Evolutionary conservation across 1,140 invertebrate genomes (phyloP).

Genomic region (Aphaenogaster ashmeadi): DNA sequence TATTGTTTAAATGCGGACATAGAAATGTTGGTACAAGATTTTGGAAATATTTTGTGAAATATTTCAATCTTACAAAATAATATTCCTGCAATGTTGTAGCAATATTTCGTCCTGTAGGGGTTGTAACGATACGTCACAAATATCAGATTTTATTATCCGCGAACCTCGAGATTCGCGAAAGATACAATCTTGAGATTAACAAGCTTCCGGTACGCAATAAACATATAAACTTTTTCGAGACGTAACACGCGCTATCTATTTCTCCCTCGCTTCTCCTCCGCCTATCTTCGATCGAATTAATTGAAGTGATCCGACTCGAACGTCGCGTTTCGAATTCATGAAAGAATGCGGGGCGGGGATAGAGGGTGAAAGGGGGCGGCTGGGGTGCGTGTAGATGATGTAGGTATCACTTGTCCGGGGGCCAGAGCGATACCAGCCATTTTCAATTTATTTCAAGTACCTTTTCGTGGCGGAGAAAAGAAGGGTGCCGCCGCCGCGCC

Average conservation of each 20-base stretch:
- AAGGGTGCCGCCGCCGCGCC: conserved; percentile 72
- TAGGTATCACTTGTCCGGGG: conserved; percentile 83
- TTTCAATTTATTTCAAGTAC: conserved; percentile 85
- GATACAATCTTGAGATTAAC: background rate
- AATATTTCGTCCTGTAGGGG: too few species aligned
- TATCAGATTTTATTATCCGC: background rate
- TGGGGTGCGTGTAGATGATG: conserved; percentile 76
- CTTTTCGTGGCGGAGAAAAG: conserved; percentile 83
- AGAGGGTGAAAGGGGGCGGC: conserved; percentile 9
- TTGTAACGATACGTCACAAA: too few species aligned
- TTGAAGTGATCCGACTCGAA: conserved; percentile 66
- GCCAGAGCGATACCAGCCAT: conserved; percentile 83
- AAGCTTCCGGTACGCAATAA: background rate
- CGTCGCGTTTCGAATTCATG: conserved; percentile 65
- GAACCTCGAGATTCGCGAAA: background rate
- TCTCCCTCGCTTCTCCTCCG: background rate
- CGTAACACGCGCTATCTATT: conserved; percentile 38
- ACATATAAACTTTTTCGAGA: background rate
- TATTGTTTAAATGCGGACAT: too few species aligned
- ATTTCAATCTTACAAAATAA: too few species aligned
- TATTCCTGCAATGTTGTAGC: too few species aligned
- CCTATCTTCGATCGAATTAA: conserved; percentile 57
- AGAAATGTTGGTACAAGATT: too few species aligned
- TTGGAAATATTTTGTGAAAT: too few species aligned
- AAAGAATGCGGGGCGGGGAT: conserved; percentile 56